Conservation (phyloP, 2,113 vertebrate genomes). For the Gracilinanus agilis region DNA sequence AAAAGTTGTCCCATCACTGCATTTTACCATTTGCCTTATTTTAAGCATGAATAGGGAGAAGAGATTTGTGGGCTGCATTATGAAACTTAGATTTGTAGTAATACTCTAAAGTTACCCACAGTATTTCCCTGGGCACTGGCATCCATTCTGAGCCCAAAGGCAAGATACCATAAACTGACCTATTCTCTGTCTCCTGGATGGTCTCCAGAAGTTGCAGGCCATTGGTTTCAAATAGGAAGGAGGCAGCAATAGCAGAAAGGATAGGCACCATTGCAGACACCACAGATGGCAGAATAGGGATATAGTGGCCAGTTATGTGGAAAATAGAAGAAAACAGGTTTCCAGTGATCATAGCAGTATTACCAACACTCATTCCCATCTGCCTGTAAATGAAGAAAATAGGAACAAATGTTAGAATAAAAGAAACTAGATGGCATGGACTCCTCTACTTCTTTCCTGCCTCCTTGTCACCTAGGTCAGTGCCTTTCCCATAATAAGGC, state of each 20-base stretch:
- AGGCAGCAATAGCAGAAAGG: slow-evolving; percentile 78
- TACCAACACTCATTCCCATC: slow-evolving; percentile 84
- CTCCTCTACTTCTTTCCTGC: neutral
- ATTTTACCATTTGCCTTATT: no score
- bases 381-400: slow-evolving; percentile 75
- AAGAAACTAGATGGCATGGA: neutral
- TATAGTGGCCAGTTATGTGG: slow-evolving; percentile 79
- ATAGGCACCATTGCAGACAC: slow-evolving; percentile 81
- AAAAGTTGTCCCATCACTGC: no score
- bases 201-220: slow-evolving; percentile 83
- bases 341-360: slow-evolving; percentile 83
- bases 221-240: slow-evolving; percentile 84
- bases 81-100: no score
- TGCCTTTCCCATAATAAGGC: neutral
- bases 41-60: no score
- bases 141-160: no score
- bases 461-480: neutral
- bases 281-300: slow-evolving; percentile 73
- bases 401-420: no score
- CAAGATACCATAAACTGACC: slow-evolving; percentile 48
- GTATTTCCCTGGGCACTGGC: no score
- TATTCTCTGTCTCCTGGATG: slow-evolving; percentile 83
- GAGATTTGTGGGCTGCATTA: no score
- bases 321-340: slow-evolving; percentile 84
- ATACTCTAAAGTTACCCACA: no score